Evolutionary conservation across 92 coral and sea anemone genomes (phyloP).

Genomic region (Plumapathes pennacea): DNA sequence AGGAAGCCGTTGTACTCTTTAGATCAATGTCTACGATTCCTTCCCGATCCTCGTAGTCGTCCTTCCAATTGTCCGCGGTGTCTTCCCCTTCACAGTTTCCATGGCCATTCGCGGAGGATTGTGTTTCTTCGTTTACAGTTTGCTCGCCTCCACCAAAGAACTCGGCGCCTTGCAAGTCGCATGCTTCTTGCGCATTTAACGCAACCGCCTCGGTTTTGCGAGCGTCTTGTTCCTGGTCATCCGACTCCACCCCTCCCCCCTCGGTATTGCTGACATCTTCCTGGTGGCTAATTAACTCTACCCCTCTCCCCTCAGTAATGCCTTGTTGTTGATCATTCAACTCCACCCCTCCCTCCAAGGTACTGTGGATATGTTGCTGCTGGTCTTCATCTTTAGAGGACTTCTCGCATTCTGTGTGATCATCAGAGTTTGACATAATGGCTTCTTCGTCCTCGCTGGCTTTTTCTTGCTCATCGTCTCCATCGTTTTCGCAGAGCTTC

Average conservation of each 20-base stretch:
- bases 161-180: neutral
- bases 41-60: slow-evolving; percentile 1
- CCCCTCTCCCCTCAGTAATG: too few species aligned
- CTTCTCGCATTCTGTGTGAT: neutral
- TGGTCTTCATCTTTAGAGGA: neutral
- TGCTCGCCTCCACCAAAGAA: slow-evolving; percentile 3
- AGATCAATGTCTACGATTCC: slow-evolving; percentile 2
- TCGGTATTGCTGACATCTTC: too few species aligned
- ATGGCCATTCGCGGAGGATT: slow-evolving; percentile 7
- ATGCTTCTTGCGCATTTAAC: neutral
- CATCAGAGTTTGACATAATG: neutral
- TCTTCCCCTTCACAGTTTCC: neutral
- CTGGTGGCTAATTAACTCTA: too few species aligned
- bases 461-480: too few species aligned
- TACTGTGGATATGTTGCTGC: neutral
- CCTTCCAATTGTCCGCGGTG: slow-evolving; percentile 11
- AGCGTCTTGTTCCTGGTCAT: neutral
- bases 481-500: neutral
- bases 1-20: too few species aligned
- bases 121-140: too few species aligned
- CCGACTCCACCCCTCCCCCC: too few species aligned
- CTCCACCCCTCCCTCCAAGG: slow-evolving; percentile 3
- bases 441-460: too few species aligned
- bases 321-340: too few species aligned
- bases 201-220: neutral